Conservation (phyloP, 2,888 invertebrate species). For the Halocaridina rubra region DNA sequence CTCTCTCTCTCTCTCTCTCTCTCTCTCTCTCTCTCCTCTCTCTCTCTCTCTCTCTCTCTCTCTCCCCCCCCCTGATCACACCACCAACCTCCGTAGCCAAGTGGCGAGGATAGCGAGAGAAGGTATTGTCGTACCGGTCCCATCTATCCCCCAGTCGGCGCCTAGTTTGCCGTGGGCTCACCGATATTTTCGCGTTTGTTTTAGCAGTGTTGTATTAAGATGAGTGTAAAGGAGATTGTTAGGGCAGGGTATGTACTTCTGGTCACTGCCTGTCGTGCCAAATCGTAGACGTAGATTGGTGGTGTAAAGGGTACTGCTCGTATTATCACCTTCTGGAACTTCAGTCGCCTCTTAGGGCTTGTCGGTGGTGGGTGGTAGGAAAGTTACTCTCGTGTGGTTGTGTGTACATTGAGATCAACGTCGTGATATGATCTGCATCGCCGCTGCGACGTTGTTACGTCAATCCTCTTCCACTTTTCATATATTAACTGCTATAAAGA, state of each 20-base stretch:
- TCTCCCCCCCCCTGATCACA: background rate
- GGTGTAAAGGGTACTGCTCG: too few relatives aligned
- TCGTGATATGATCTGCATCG: background rate
- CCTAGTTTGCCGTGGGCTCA: conserved; percentile 43
- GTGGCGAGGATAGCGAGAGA: background rate
- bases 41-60: background rate
- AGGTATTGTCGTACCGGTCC: too few relatives aligned
- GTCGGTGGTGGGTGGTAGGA: background rate
- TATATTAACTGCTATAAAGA: too few relatives aligned
- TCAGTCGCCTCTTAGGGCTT: background rate
- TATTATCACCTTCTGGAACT: background rate
- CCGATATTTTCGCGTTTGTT: conserved; percentile 26
- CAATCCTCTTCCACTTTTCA: too few relatives aligned
- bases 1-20: background rate
- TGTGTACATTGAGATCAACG: background rate
- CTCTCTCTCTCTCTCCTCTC: background rate
- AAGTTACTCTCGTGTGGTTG: background rate
- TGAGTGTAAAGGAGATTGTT: background rate
- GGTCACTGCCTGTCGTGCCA: conserved; percentile 24
- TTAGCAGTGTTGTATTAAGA: conserved; percentile 16
- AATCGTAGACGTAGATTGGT: background rate
- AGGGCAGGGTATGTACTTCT: conserved; percentile 26
- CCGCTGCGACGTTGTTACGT: too few relatives aligned
- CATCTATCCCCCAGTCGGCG: conserved; percentile 53
- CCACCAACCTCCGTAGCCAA: background rate